These are phyloP conservation scores for Zaprionus ghesquierei DNA, from an alignment of 1,140 invertebrate genomes.

Conservation along the genomic window DNA sequence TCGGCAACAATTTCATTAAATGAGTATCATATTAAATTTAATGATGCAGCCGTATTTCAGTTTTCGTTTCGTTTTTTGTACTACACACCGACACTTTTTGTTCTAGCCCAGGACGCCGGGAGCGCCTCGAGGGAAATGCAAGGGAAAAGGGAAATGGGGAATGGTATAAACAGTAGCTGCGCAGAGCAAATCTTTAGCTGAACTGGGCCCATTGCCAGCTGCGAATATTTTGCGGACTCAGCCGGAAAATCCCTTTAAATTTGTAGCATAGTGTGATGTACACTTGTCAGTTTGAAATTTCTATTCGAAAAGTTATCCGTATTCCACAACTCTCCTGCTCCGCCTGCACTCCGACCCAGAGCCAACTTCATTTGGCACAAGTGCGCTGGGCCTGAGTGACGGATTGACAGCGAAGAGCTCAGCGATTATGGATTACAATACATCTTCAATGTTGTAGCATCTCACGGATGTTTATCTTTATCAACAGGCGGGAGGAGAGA, in stretches of 20 bases:
- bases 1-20: slow-evolving; percentile 83
- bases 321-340: slow-evolving; percentile 20
- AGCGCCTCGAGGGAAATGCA: not conserved
- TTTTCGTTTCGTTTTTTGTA: slow-evolving; percentile 75
- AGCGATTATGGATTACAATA: slow-evolving; percentile 75
- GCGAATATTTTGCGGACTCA: not conserved
- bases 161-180: slow-evolving; percentile 56
- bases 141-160: slow-evolving; percentile 6
- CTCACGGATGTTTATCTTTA: slow-evolving; percentile 49
- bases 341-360: not conserved
- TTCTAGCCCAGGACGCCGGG: slow-evolving; percentile 39
- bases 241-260: slow-evolving; percentile 13
- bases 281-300: slow-evolving; percentile 60
- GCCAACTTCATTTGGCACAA: not conserved
- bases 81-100: slow-evolving; percentile 53
- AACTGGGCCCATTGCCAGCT: slow-evolving; percentile 10
- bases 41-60: slow-evolving; percentile 83
- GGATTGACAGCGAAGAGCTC: slow-evolving; percentile 58
- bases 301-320: slow-evolving; percentile 69
- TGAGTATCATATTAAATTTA: slow-evolving; percentile 83
- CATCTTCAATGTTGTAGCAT: slow-evolving; percentile 54
- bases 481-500: not conserved
- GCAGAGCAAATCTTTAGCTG: slow-evolving; percentile 56
- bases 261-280: slow-evolving; percentile 49
- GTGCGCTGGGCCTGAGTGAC: slow-evolving; percentile 37